Evolutionary conservation across 2,888 invertebrate genomes (phyloP).

Genomic region (Polymixis flavicincta): DNA sequence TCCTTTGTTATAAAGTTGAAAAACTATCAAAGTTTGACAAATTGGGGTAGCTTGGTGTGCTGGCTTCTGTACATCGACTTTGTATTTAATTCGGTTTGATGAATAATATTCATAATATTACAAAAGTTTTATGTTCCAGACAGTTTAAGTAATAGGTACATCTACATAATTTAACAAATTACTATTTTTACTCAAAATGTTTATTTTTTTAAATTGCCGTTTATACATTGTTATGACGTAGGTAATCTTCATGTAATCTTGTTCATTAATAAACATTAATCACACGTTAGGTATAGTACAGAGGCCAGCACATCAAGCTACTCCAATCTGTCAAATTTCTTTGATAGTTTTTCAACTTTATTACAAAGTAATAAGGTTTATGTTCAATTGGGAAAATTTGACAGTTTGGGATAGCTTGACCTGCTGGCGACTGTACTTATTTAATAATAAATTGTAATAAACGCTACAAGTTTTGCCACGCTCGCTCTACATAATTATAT

Average conservation of each 20-base stretch:
- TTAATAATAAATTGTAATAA: neutral
- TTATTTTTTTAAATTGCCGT: neutral
- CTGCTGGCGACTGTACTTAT: no score
- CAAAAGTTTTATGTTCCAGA: neutral
- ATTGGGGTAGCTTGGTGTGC: no score
- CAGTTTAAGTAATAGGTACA: neutral
- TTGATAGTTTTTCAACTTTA: no score
- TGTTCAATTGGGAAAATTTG: no score
- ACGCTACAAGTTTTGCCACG: slow-evolving; percentile 7
- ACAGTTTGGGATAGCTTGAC: no score
- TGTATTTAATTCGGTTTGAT: neutral
- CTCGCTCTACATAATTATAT: no score
- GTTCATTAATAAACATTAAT: neutral
- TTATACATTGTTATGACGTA: neutral
- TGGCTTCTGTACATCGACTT: neutral
- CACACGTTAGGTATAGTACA: no score
- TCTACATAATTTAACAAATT: neutral
- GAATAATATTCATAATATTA: slow-evolving; percentile 5
- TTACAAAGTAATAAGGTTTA: no score
- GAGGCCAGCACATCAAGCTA: no score
- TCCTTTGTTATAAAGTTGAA: no score
- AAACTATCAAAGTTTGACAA: no score
- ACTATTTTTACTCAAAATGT: neutral
- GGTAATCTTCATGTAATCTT: slow-evolving; percentile 18
- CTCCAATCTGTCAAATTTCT: no score